Percentiles rank a stretch among this genome's conserved stretches.
These are phyloP conservation scores for Oscheius sp. DNA, from an alignment of 2,888 invertebrate species.

Conservation along the genomic window DNA sequence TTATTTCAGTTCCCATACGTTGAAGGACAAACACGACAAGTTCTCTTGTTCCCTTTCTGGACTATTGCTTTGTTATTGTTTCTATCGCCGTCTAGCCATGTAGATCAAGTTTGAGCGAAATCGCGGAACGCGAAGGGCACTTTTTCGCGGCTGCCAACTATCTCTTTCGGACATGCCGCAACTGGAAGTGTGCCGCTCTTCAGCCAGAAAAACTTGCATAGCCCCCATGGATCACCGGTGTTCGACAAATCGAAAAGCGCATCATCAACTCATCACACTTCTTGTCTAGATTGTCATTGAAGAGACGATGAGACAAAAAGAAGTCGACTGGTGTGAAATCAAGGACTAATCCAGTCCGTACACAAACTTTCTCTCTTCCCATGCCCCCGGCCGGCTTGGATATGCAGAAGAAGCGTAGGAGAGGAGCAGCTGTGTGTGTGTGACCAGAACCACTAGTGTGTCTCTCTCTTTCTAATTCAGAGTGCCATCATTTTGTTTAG, in stretches of 20 bases:
- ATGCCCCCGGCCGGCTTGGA: neutral
- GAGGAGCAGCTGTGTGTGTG: slow-evolving; percentile 10
- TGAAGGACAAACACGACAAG: too few relatives aligned
- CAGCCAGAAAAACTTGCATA: slow-evolving; percentile 35
- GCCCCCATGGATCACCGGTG: slow-evolving; percentile 24
- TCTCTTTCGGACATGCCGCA: slow-evolving; percentile 36
- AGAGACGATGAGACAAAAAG: slow-evolving; percentile 2
- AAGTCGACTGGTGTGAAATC: slow-evolving; percentile 11
- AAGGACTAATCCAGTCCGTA: slow-evolving; percentile 11
- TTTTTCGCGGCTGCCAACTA: slow-evolving; percentile 36
- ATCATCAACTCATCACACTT: slow-evolving; percentile 24
- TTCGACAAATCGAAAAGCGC: slow-evolving; percentile 37
- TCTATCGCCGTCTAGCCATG: slow-evolving; percentile 6
- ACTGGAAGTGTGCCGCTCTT: slow-evolving; percentile 35
- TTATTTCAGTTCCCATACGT: too few relatives aligned
- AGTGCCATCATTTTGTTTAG: slow-evolving; percentile 31
- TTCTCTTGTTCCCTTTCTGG: neutral
- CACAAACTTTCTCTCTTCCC: slow-evolving; percentile 10
- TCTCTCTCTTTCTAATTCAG: neutral
- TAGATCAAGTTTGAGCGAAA: slow-evolving; percentile 37
- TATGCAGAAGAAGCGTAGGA: neutral
- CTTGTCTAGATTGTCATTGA: neutral
- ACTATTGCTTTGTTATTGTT: slow-evolving; percentile 23
- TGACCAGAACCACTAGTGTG: slow-evolving; percentile 3
- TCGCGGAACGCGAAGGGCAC: slow-evolving; percentile 38